Base-by-base conservation (phyloP, 2,113 vertebrate genomes). In the Chlorodrepanis virens region DNA sequence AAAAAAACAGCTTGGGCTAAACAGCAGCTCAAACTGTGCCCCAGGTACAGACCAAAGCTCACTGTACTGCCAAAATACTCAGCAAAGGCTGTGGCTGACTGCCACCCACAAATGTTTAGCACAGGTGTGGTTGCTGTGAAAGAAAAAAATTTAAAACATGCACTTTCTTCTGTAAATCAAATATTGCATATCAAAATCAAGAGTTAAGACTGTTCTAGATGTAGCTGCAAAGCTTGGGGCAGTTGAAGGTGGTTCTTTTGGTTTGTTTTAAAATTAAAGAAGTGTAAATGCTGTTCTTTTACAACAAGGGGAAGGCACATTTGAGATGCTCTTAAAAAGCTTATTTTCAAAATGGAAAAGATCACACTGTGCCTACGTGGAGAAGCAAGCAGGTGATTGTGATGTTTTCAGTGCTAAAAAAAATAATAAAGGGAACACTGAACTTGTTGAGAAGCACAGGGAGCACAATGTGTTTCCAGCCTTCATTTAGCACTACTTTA, bases 271-370 rank as follows among this genome's bases (percentile, higher is more conserved):
- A 75, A 61, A 47, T 19, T n/a, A 53, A 20, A 23, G 12, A 69
- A 86, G 21, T 14, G 7, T 69, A 74, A 70, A 71, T 33, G 27
- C 59, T 69, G 23, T 39, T 37, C 33, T 25, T 47, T 81, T 37
- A 24, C 9, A 77, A 54, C 80, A 89, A 33, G 33, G 90, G 83
- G 69, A 81, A 79, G 42, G 39, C 68, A 88, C 47, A 68, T 94
- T 79, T 42, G 52, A 83, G 33, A 69, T 56, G 21, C n/a, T 35
- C 40, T 77, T 23, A 53, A 72, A 82, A 79, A 54, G 28, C 33
- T 42, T 74, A 29, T 92, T 92, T 92, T 83, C 72, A 42, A 54
- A 89, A 61, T 44, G 42, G 60, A 42, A 70, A 89, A 77, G 39
- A 61, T 65, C 85, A 42, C 11, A 68, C 69, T 83, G 59, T 78